phyloP scores from a whole-genome alignment of 2,888 invertebrate species.

The Eupithecia exiguata region DNA sequence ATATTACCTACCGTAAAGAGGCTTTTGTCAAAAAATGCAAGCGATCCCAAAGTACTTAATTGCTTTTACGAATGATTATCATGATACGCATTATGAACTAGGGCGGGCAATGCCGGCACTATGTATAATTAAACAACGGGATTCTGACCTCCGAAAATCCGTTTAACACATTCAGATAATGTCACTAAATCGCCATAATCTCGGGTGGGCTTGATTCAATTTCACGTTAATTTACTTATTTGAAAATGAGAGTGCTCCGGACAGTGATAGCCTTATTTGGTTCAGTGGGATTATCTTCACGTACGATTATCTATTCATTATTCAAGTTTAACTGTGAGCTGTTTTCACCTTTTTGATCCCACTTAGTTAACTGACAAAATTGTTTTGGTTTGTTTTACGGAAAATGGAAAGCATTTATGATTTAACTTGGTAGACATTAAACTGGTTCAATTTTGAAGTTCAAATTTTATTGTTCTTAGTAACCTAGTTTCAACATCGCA shows the following conservation, averaged over 20 bases:
- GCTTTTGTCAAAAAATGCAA: background rate
- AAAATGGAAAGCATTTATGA: background rate
- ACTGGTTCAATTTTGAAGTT: background rate
- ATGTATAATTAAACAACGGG: conserved; percentile 79
- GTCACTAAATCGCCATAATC: conserved; percentile 79
- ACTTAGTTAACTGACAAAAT: conserved; percentile 30
- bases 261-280: conserved; percentile 62
- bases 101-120: conserved; percentile 62
- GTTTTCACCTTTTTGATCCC: conserved; percentile 49
- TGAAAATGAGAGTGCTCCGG: conserved; percentile 71
- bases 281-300: conserved; percentile 72
- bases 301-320: conserved; percentile 71
- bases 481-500: background rate
- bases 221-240: conserved; percentile 80
- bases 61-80: background rate
- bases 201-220: conserved; percentile 77
- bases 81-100: conserved; percentile 21
- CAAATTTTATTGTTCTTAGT: background rate
- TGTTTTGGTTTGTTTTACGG: background rate
- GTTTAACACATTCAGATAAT: conserved; percentile 81
- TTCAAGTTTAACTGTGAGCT: conserved; percentile 43
- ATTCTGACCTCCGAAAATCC: conserved; percentile 61
- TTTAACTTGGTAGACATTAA: background rate
- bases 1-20: background rate
- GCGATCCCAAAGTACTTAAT: background rate